Evolutionary conservation across 2,888 invertebrate genomes (phyloP), one percentile per base, ranked within the genome.

Genomic region (Drosophila testacea): DNA sequence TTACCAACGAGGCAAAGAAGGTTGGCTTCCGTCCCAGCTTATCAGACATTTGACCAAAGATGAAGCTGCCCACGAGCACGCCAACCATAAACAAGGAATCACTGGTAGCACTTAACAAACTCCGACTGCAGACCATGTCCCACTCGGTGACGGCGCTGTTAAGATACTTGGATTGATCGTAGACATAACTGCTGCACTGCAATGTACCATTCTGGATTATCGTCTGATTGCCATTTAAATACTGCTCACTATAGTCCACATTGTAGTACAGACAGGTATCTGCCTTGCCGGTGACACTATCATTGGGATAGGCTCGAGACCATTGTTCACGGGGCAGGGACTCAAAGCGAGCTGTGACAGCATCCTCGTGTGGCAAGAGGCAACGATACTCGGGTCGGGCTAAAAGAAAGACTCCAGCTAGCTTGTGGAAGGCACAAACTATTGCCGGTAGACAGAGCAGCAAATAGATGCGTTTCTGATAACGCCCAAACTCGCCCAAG

Each of bases 1-100:
- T 93, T 7, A 95, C 94, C 79, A 96, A 92, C 50, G 96, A 95
- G 68, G 95, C 92, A 91, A 96, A 95, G 92, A 96, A 96, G 77
- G 95, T 95, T 52, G 95, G 94, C 89, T 95, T 94, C 61, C 96
- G 93, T 50, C 96, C 96, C 92, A 93, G 95, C 90, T 95, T 95
- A 88, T 96, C 96, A 28, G 96, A 96, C 83, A 96, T 92, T 83
- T 95, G 94, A 51, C 96, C 96, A 90, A 96, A 96, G 64, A 95
- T 92, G 73, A 96, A 95, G 60, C 96, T 95, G 48, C 96, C 96
- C 64, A 96, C 83, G 91, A 96, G 94, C 51, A 96, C 96, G 59
- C 96, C 96, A 69, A 95, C 92, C 96, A 96, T 96, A 57, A 92
- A 92, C 61, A 92, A 34, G 0, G 96, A 93, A 90, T 96, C 95